Conservation (phyloP, 2,113 vertebrate species). For the Ceuthmochares aereus region DNA sequence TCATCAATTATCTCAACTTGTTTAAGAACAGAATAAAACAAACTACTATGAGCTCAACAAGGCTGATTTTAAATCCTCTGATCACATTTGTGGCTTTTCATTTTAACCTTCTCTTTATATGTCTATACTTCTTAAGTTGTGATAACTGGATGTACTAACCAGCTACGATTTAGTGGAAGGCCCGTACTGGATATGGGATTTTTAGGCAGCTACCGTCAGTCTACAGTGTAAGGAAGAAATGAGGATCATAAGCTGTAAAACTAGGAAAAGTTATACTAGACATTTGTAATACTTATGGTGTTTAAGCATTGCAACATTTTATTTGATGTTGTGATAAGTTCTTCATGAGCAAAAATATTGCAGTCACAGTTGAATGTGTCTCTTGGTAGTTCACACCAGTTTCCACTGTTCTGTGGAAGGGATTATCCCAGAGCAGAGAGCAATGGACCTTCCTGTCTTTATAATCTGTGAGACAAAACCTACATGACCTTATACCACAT, state of each 20-base stretch:
- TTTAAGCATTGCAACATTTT: background rate
- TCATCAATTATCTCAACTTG: background rate
- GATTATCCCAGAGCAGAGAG: background rate
- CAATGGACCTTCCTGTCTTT: background rate
- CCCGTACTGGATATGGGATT: background rate
- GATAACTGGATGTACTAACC: background rate
- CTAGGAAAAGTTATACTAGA: background rate
- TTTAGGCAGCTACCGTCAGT: background rate
- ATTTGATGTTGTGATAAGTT: background rate
- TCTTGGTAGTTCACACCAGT: rapidly evolving
- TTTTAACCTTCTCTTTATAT: background rate
- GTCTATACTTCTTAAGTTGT: background rate
- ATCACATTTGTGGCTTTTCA: background rate
- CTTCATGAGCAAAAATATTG: background rate
- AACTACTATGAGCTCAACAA: background rate
- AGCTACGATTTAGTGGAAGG: background rate
- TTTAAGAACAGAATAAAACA: background rate
- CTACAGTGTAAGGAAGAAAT: background rate
- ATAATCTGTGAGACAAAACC: background rate
- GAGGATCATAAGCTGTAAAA: background rate
- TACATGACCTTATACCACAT: background rate
- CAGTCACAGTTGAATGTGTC: background rate
- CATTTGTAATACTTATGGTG: background rate
- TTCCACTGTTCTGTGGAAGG: background rate
- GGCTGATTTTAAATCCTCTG: background rate